These are phyloP conservation scores for Tichodroma muraria DNA, from an alignment of 2,113 vertebrate species.

Conservation along the genomic window DNA sequence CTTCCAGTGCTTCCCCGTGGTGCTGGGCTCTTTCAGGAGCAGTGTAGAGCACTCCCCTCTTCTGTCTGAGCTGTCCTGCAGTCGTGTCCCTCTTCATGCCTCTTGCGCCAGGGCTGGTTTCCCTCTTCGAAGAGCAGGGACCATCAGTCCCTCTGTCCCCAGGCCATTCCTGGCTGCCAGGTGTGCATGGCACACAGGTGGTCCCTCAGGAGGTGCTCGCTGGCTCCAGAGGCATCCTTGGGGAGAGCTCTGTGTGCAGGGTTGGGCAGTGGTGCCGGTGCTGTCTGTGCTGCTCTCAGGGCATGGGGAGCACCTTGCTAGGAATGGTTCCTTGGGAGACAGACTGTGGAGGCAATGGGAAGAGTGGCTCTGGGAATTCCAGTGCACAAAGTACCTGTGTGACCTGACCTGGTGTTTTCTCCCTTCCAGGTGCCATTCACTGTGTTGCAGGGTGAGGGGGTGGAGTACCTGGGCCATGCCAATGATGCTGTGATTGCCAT, in stretches of 20 bases:
- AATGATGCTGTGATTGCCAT: slow-evolving; percentile 94
- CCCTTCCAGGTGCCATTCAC: slow-evolving; percentile 87
- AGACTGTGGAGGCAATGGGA: neutral
- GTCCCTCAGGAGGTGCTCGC: neutral
- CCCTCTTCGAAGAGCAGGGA: neutral
- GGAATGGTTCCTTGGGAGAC: neutral
- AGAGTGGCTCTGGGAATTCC: neutral
- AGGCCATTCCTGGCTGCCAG: neutral
- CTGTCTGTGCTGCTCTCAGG: neutral
- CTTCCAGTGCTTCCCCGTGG: neutral
- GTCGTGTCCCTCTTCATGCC: neutral
- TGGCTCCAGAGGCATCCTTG: neutral
- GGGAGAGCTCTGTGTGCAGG: neutral
- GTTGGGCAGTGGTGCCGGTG: neutral
- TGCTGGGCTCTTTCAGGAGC: neutral
- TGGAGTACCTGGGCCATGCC: slow-evolving; percentile 92
- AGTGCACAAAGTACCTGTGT: neutral
- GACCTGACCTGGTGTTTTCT: neutral
- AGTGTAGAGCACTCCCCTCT: neutral
- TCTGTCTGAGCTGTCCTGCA: neutral
- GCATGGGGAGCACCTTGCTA: accelerated
- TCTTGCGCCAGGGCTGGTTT: neutral
- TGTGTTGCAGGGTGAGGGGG: slow-evolving; percentile 94
- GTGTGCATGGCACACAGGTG: neutral
- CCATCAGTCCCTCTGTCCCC: neutral